Evolutionary conservation across 1,140 invertebrate genomes (phyloP).

Genomic region (Thaumatotibia leucotreta): DNA sequence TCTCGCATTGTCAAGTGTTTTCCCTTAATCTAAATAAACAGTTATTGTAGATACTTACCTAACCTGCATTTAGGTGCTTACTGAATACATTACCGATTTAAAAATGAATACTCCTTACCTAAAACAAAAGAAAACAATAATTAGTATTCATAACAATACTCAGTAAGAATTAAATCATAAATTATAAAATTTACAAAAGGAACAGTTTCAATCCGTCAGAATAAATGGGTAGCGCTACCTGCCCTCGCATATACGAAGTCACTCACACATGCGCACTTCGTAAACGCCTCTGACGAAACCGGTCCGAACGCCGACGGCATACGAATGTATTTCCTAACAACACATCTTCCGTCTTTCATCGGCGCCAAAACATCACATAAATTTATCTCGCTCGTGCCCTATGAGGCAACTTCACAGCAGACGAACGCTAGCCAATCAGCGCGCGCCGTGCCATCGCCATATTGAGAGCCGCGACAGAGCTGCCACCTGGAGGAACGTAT

Average conservation of each 20-base stretch:
- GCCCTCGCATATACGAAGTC: constrained; percentile 51
- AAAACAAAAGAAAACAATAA: constrained; percentile 52
- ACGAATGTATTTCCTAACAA: constrained; percentile 61
- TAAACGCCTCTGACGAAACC: constrained; percentile 71
- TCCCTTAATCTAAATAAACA: too few relatives aligned
- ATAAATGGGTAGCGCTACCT: constrained; percentile 68
- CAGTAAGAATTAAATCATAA: constrained; percentile 51
- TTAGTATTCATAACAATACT: constrained; percentile 22
- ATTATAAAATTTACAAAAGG: constrained; percentile 32
- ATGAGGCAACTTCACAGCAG: constrained; percentile 55
- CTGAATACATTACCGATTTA: not conserved
- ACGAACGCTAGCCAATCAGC: constrained; percentile 47
- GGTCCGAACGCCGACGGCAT: constrained; percentile 57
- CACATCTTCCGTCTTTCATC: constrained; percentile 65
- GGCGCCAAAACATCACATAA: constrained; percentile 62
- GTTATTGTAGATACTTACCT: constrained; percentile 14
- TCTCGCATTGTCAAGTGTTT: too few relatives aligned
- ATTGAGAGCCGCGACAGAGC: constrained; percentile 47
- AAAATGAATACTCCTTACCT: constrained; percentile 37
- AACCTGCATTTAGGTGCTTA: too few relatives aligned
- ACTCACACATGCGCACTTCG: constrained; percentile 56
- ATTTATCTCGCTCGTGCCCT: constrained; percentile 58
- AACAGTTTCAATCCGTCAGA: constrained; percentile 51
- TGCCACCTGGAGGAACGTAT: constrained; percentile 52
- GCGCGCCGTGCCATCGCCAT: constrained; percentile 57